These are phyloP conservation scores for Carcinoscorpius rotundicauda DNA, from an alignment of 1,140 invertebrate genomes.

Conservation along the genomic window DNA sequence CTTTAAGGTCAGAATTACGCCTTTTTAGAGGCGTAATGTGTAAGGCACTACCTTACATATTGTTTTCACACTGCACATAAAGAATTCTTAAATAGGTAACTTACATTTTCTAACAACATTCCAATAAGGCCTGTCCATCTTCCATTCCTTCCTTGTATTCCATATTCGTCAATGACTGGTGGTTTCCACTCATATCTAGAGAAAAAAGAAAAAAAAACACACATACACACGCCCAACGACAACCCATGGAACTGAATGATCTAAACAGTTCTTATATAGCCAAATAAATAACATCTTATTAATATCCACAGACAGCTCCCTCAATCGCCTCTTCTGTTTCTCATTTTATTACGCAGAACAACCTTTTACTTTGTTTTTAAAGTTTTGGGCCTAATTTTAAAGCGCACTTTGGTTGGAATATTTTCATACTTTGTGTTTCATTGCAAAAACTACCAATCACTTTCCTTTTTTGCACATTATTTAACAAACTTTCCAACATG, in stretches of 20 bases:
- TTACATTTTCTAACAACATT: conserved; percentile 21
- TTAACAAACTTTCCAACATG: too few relatives aligned
- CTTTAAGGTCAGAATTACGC: too few relatives aligned
- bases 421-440: too few relatives aligned
- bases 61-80: background rate
- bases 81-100: background rate
- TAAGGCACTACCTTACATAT: conserved; percentile 9
- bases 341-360: too few relatives aligned
- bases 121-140: conserved; percentile 31
- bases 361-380: too few relatives aligned
- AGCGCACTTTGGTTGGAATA: too few relatives aligned
- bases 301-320: too few relatives aligned
- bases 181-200: conserved; percentile 26
- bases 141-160: conserved; percentile 14
- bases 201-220: conserved; percentile 35
- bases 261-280: conserved; percentile 8
- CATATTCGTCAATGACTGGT: conserved; percentile 14
- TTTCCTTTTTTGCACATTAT: too few relatives aligned
- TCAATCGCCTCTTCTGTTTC: too few relatives aligned
- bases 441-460: too few relatives aligned
- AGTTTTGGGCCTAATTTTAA: too few relatives aligned
- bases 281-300: background rate
- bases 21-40: too few relatives aligned
- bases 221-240: conserved; percentile 21
- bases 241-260: conserved; percentile 10